Base-by-base conservation (phyloP, 2,797 vertebrate species). In the Petrocephalus sullivani region DNA sequence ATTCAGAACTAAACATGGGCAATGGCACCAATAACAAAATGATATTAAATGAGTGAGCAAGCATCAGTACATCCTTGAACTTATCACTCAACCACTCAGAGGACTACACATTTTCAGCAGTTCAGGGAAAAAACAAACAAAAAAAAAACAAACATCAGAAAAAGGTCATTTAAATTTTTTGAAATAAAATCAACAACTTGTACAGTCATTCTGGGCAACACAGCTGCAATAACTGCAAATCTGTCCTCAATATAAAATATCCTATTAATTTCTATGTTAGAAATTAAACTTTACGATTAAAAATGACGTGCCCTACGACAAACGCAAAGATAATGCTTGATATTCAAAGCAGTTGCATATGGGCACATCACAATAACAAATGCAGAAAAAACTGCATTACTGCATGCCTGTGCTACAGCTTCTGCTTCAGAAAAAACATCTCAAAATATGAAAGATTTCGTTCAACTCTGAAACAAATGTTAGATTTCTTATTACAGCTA, bases 21-120 rank as follows among this genome's bases (percentile, higher is more conserved):
- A 90, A 89, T 90, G 91, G 89, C 90, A 91, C 91, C 78, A 93
- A 92, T 88, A 90, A 92, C 90, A 92, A 87, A 87, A 51, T 61
- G 3, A 85, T 53, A 85, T 85, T 85, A 85, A 85, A 81, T 81
- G 75, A 81, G 41, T 16, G 46, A n/a, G 75, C 75, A 81, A 81
- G 75, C 37, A 88, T 90, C 89, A 92, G 90, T 91, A 88, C 91
- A 89, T 88, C 82, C 87, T 88, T 90, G 33, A 85, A 28, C 53
- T 2, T 16, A 57, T 37, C 84, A 23, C 56, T 41, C 56, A 56
- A 56, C 19, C 75, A 84, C n/a, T 53, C 14, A 54, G n/a, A 84
- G 49, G n/a, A 28, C 51, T 53, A 84, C 10, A 54, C 46, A 10
- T 84, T 84, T 49, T 49, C 82, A 23, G 9, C 46, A 54, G 82